Evolutionary conservation across 2,797 vertebrate species (phyloP).

Genomic region (Chloroceryle inda): DNA sequence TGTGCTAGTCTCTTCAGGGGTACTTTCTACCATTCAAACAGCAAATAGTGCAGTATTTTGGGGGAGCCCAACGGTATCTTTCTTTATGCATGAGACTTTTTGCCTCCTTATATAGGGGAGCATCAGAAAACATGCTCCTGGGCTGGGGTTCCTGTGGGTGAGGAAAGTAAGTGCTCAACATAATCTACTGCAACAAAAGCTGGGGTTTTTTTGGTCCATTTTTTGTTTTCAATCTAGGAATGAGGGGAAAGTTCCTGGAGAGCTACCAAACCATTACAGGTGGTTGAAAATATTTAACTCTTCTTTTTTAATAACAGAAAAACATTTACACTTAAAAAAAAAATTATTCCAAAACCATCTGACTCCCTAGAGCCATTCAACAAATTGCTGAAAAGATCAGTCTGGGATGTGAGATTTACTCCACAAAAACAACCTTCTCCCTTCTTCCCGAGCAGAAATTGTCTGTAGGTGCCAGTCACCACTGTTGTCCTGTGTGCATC

Average conservation of each 20-base stretch:
- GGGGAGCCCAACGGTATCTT: neutral
- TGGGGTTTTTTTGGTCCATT: neutral
- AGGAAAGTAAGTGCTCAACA: neutral
- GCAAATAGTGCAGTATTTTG: neutral
- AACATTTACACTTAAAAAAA: neutral
- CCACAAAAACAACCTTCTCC: neutral
- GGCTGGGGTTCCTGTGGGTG: neutral
- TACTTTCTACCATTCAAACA: neutral
- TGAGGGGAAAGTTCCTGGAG: conserved; percentile 26
- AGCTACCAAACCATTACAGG: conserved; percentile 45
- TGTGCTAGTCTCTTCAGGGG: neutral
- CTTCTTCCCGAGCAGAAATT: neutral
- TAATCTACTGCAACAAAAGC: neutral
- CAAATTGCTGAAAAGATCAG: neutral
- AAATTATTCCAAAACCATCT: neutral
- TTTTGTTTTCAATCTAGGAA: conserved; percentile 10
- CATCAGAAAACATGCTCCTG: neutral
- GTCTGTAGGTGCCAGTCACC: neutral
- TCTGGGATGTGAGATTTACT: neutral
- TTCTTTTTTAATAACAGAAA: conserved; percentile 1
- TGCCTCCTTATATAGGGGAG: neutral
- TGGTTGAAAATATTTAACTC: conserved; percentile 50
- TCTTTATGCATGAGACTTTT: neutral
- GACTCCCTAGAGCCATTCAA: neutral
- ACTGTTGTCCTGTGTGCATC: rapidly evolving